A percentile compares a stretch with the other conserved stretches of the same genome.
Conservation (phyloP, 2,797 vertebrate genomes). For the Melanotaenia pygmaea region DNA sequence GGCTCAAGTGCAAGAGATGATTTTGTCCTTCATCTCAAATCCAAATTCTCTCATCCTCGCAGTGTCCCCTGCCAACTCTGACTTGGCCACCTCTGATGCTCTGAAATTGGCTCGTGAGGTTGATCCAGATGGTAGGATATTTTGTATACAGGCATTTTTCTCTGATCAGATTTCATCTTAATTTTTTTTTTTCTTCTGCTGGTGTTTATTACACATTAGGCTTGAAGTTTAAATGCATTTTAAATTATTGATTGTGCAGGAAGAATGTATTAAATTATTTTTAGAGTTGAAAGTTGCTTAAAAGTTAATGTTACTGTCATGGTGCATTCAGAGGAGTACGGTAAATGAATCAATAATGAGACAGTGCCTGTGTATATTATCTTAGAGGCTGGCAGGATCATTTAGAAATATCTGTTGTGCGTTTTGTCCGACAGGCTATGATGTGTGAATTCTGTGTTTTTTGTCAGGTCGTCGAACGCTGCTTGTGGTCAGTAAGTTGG, state of each 20-base stretch:
- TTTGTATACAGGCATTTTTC: slow-evolving; percentile 30
- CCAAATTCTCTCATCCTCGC: slow-evolving; percentile 91
- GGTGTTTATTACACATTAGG: slow-evolving; percentile 34
- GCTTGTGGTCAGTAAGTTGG: slow-evolving; percentile 87
- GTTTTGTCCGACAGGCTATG: background rate
- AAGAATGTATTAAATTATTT: background rate
- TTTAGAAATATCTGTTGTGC: slow-evolving; percentile 8
- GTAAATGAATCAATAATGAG: too few species aligned
- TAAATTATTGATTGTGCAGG: slow-evolving; percentile 37
- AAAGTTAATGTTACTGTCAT: too few species aligned
- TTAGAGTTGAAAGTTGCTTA: slow-evolving; percentile 21
- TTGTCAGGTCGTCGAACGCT: slow-evolving; percentile 84
- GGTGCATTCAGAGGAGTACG: too few species aligned
- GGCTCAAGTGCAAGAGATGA: slow-evolving; percentile 90
- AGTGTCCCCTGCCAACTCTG: slow-evolving; percentile 91
- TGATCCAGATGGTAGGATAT: slow-evolving; percentile 88
- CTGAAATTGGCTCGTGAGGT: slow-evolving; percentile 92
- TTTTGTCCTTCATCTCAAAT: slow-evolving; percentile 89
- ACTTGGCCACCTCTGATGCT: slow-evolving; percentile 90
- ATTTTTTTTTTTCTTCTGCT: slow-evolving; percentile 36
- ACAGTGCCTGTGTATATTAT: slow-evolving; percentile 12
- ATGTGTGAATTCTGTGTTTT: slow-evolving; percentile 14
- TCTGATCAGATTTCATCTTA: slow-evolving; percentile 42
- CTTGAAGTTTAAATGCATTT: slow-evolving; percentile 29
- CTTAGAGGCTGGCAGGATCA: slow-evolving; percentile 5